A percentile compares a stretch with the other conserved stretches of the same genome.
Evolutionary conservation across 2,888 invertebrate genomes (phyloP).

Genomic region (Masnerella sp.): DNA sequence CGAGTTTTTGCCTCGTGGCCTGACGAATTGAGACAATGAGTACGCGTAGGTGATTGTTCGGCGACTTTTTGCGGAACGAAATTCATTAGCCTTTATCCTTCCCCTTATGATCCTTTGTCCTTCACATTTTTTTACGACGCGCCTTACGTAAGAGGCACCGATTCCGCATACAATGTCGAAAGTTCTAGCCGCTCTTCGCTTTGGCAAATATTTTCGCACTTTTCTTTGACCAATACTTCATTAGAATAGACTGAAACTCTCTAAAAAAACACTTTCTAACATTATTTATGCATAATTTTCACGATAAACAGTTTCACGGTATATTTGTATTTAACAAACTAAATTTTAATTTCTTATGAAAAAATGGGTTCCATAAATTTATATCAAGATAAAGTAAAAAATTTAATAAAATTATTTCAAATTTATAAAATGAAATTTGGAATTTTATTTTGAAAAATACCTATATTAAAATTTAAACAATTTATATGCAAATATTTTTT

Average conservation of each 20-base stretch:
- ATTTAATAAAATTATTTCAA: too few relatives aligned
- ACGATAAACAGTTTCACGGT: too few relatives aligned
- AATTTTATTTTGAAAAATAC: background rate
- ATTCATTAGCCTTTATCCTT: slow-evolving; percentile 41
- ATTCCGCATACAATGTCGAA: slow-evolving; percentile 24
- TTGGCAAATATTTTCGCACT: slow-evolving; percentile 6
- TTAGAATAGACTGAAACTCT: too few relatives aligned
- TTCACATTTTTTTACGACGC: slow-evolving; percentile 34
- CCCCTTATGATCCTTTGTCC: slow-evolving; percentile 44
- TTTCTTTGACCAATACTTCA: too few relatives aligned
- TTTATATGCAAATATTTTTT: background rate
- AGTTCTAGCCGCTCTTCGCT: slow-evolving; percentile 7
- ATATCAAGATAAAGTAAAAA: too few relatives aligned
- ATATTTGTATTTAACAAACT: too few relatives aligned
- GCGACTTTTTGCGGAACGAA: slow-evolving; percentile 23
- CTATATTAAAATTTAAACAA: too few relatives aligned
- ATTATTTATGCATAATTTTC: too few relatives aligned
- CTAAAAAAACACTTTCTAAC: background rate
- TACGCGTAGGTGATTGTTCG: slow-evolving; percentile 25
- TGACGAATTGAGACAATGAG: slow-evolving; percentile 18
- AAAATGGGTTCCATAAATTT: too few relatives aligned
- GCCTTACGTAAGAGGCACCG: slow-evolving; percentile 27
- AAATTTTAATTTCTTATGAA: too few relatives aligned
- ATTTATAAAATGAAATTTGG: background rate
- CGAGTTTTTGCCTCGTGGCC: slow-evolving; percentile 7